Evolutionary conservation across 2,113 vertebrate species (phyloP), one percentile per base, ranked within the genome.

Genomic region (Heloderma charlesbogerti): DNA sequence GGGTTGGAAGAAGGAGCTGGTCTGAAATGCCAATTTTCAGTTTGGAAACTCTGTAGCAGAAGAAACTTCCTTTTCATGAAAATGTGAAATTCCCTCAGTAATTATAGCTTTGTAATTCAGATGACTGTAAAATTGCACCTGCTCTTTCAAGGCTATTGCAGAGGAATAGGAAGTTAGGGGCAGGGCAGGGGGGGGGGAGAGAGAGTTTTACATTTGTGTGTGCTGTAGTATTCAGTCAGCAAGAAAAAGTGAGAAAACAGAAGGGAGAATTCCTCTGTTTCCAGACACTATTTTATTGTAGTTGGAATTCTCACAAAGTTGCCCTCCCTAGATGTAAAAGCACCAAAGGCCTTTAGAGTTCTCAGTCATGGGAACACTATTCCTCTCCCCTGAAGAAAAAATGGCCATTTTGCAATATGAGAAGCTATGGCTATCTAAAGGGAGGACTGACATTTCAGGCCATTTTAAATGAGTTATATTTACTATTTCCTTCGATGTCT

Each of bases 11-110:
- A 95, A 96, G 86, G 84, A 92, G 66, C 86, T 92, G 88, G 71
- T 89, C 84, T 82, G 87, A 96, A 96, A 95, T 89, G 92, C 2
- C 93, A 93, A 84, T 96, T 96, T 94, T 94, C 93, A 89, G 40
- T 92, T 95, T 84, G 54, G 89, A 95, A 96, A 94, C 63, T 88
- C 96, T 90, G 78, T 51, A 89, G 85, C 80, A 87, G 78, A 94
- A 90, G 67, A 94, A 95, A 88, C 81, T 57, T 54, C 3, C 78
- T 89, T 91, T 88, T 66, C 77, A 86, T 83, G 90, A 89, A 94
- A 85, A 85, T 87, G 1, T 57, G 79, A 0, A 77, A 94, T 81
- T 94, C 75, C 87, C 48, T 75, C 48, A 92, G 92, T 95, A 96
- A 94, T 93, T 92, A 89, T 18, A 94, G 63, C 84, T 93, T 91